A percentile compares a stretch with the other conserved stretches of the same genome.
Evolutionary conservation across 2,113 vertebrate genomes (phyloP).

Genomic region (Xyliphius kryptos): DNA sequence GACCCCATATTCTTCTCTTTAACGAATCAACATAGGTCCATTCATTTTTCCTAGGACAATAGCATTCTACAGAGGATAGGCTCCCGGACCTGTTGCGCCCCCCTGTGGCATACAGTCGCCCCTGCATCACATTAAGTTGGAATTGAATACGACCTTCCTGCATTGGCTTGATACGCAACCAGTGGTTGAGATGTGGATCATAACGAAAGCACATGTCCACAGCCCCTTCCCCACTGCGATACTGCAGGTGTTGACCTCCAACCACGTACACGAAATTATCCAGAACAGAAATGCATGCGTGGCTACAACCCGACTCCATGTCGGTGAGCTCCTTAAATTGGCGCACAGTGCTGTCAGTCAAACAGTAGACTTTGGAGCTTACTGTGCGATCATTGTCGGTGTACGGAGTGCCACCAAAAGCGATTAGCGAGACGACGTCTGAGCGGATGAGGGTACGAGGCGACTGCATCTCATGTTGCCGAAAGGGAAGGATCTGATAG

Average conservation of each 20-base stretch:
- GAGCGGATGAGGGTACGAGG: constrained; percentile 80
- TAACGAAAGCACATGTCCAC: constrained; percentile 87
- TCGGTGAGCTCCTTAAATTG: constrained; percentile 87
- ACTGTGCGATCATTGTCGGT: constrained; percentile 89
- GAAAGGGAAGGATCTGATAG: constrained; percentile 93
- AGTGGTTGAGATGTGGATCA: constrained; percentile 83
- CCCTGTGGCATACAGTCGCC: constrained; percentile 83
- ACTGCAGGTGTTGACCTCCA: constrained; percentile 89
- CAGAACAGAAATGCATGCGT: constrained; percentile 83
- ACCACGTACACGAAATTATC: constrained; percentile 95
- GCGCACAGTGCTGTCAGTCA: constrained; percentile 67
- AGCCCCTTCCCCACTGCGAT: constrained; percentile 90
- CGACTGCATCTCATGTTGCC: constrained; percentile 94
- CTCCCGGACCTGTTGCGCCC: constrained; percentile 91
- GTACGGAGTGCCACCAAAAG: constrained; percentile 92
- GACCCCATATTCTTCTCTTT: constrained; percentile 92
- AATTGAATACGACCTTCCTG: constrained; percentile 95
- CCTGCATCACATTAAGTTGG: constrained; percentile 77
- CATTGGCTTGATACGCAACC: constrained; percentile 88
- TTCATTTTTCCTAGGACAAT: constrained; percentile 83
- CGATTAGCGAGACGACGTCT: constrained; percentile 73
- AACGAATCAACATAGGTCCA: constrained; percentile 85
- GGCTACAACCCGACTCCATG: constrained; percentile 90
- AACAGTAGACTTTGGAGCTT: constrained; percentile 78
- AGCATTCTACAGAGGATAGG: constrained; percentile 86